Base-by-base conservation (phyloP, 1,140 invertebrate species). In the Adoxophyes honmai region DNA sequence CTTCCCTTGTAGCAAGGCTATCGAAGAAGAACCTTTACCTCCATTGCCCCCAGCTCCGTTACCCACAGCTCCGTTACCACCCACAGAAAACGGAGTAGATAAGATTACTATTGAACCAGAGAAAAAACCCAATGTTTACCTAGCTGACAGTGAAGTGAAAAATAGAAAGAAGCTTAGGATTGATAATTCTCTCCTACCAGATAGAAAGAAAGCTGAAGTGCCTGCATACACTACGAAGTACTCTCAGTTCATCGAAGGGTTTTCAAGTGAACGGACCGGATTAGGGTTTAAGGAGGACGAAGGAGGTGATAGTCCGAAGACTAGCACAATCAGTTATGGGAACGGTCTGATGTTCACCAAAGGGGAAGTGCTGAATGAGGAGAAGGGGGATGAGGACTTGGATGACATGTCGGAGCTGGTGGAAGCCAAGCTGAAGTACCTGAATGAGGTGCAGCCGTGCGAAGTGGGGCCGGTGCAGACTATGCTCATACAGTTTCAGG, bases 401-500 rank as follows among this genome's bases (percentile, higher is more conserved):
- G 79, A 86, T 13, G 77, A 86, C 42, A 18, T 75, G 55, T 70
- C 70, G 0, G 79, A 85, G 1, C 44, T 87, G 7, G 57, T 88
- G 4, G 83, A 81, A 52, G 75, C 81, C 0, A 86, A 86, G 57
- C 42, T 87, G 57, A 88, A 83, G 64, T 81, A 79, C 42, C 55
- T 88, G 57, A 78, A 74, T 11, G 72, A 83, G 54, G 39, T 82
- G 54, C 80, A 88, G 36, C 68, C 78, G 3, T 63, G 63, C 39
- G n/a, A 51, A 0, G 52, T 88, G 18, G 68, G 79, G 0, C 78
- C 82, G 6, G 68, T 88, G 4, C 82, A 86, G 34, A 82, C 86
- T 53, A 86, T 86, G 86, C 54, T 78, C 16, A 78, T 88, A 67
- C 86, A 86, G 38, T 73, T 86, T 76, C 82, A 86, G 81, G 86